These are phyloP conservation scores for Leptatherina wallacei DNA, from an alignment of 2,797 vertebrate genomes.

Conservation along the genomic window DNA sequence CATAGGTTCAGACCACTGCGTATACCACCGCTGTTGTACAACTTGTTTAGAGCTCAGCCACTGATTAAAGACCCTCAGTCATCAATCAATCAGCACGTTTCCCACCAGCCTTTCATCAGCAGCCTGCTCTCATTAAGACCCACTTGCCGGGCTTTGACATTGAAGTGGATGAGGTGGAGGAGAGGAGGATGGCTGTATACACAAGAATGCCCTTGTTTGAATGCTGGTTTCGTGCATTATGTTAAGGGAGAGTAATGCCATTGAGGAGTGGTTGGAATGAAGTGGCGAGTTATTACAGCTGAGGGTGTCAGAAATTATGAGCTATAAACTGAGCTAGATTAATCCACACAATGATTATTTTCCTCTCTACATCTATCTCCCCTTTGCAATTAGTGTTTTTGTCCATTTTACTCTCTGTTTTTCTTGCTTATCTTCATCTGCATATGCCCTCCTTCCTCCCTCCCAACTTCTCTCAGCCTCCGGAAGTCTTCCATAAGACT, in stretches of 20 bases:
- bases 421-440: neutral
- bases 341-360: constrained; percentile 23
- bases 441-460: constrained; percentile 11
- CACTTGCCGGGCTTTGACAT: constrained; percentile 68
- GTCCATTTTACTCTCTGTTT: neutral
- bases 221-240: constrained; percentile 68
- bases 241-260: constrained; percentile 54
- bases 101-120: constrained; percentile 77
- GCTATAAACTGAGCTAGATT: constrained; percentile 24
- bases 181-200: constrained; percentile 59
- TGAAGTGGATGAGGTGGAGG: constrained; percentile 71
- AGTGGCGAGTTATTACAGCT: constrained; percentile 37
- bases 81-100: constrained; percentile 75
- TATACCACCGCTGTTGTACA: constrained; percentile 51
- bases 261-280: constrained; percentile 33
- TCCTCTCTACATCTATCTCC: constrained; percentile 2
- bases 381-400: neutral
- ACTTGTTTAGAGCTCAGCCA: constrained; percentile 68
- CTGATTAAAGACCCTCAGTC: constrained; percentile 79
- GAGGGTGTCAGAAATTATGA: constrained; percentile 41
- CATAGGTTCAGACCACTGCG: constrained; percentile 34
- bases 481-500: constrained; percentile 32
- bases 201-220: constrained; percentile 59
- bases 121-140: constrained; percentile 75
- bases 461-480: constrained; percentile 42